phyloP scores from a whole-genome alignment of 2,797 vertebrate genomes.

The Megalops cyprinoides region DNA sequence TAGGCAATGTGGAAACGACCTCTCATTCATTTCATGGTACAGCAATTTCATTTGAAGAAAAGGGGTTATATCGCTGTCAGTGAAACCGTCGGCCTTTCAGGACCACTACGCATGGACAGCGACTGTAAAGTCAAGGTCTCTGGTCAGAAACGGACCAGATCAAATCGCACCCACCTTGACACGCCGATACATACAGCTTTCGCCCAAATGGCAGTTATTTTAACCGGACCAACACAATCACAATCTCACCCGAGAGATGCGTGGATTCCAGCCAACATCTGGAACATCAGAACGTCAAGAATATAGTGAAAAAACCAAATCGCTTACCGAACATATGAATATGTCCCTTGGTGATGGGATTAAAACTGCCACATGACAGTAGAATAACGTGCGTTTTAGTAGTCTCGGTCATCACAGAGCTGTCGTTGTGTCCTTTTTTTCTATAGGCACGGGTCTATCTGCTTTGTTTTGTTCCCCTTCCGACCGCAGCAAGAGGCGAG shows the following conservation, averaged over 20 bases:
- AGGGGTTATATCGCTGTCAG: background rate
- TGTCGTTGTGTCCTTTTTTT: background rate
- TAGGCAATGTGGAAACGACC: background rate
- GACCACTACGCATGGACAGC: slow-evolving; percentile 65
- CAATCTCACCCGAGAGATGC: background rate
- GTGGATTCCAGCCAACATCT: slow-evolving; percentile 31
- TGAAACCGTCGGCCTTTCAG: slow-evolving; percentile 64
- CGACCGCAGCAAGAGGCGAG: slow-evolving; percentile 55
- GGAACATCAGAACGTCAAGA: slow-evolving; percentile 14
- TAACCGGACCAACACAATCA: background rate
- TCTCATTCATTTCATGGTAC: background rate
- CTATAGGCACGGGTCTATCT: slow-evolving; percentile 27
- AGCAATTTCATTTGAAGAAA: background rate
- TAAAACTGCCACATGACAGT: slow-evolving; percentile 96
- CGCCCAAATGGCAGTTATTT: background rate
- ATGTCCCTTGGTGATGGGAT: slow-evolving; percentile 95
- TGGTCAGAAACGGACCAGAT: background rate
- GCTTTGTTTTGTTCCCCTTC: slow-evolving; percentile 48
- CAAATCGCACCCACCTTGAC: background rate
- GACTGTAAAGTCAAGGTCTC: slow-evolving; percentile 26
- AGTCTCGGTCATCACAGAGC: slow-evolving; percentile 83
- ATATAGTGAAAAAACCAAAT: slow-evolving; percentile 29
- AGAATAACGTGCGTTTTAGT: slow-evolving; percentile 93
- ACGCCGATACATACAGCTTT: background rate
- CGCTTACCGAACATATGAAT: slow-evolving; percentile 97